Base-by-base conservation (phyloP, 2,797 vertebrate species). In the Myiotriccus ornatus region DNA sequence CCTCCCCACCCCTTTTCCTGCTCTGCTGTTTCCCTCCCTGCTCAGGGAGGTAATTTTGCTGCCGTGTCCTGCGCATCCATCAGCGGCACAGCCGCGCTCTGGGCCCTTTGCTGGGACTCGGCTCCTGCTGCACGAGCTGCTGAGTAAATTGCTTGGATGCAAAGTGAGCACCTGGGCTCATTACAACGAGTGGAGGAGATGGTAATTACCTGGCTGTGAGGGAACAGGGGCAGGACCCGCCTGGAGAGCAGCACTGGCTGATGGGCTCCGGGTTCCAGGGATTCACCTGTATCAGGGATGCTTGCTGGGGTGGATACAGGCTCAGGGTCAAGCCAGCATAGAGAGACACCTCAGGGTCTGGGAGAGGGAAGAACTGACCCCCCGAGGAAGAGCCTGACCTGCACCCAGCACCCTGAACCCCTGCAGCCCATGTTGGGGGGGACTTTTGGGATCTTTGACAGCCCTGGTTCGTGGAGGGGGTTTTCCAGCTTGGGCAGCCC, bases 151-250 rank as follows among this genome's bases (percentile, higher is more conserved):
- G 78, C 92, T 95, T 83, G 84, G 94, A 30, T 83, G 90, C 90
- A 76, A 90, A 92, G 87, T 12, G 81, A 96, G 93, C 93, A 92
- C 96, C 95, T 95, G 92, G 84, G 86, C 94, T 95, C 94, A 77
- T 95, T 96, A 95, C 1, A 4, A 6, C 1, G 16, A 75, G 35
- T 5, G 35, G 10, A 4, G 75, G 92, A 85, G 88, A 18, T 2
- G 53, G 64, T 74, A 95, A 96, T 95, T 90, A 83, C 79, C 92
- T 74, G 81, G 56, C 90, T 88, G 89, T 2, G 2, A 96, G 91
- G 76, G 69, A 88, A 15, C 0, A 6, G 24, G 77, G 69, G 25
- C 19, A n/a, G 35, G 77, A 44, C 39, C 65, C 13, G 41, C 77
- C 60, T 22, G 84, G 64, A 78, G 62, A 56, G 56, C 4, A 1